A percentile compares a stretch with the other conserved stretches of the same genome.
These are phyloP conservation scores for Rambutsinella grinnellia DNA, from an alignment of 2,888 invertebrate species.

Conservation along the genomic window DNA sequence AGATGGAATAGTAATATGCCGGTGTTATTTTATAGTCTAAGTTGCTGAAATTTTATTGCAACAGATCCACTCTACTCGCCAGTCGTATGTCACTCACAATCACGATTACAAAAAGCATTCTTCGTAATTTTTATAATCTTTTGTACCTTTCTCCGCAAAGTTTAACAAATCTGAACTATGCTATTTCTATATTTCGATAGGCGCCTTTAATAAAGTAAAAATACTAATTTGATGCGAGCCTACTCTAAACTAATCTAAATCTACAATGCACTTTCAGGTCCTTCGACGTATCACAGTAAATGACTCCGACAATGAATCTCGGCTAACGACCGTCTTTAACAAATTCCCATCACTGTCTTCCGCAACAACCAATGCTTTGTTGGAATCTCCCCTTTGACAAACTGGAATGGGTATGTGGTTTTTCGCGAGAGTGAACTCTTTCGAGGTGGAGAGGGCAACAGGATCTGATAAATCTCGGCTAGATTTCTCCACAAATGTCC, in stretches of 20 bases:
- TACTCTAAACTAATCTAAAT: background rate
- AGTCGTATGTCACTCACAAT: no score
- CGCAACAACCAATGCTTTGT: slow-evolving; percentile 50
- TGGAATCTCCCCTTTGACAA: slow-evolving; percentile 38
- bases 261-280: slow-evolving; percentile 17
- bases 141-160: no score
- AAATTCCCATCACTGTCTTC: slow-evolving; percentile 62
- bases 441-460: slow-evolving; percentile 13
- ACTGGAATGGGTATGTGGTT: slow-evolving; percentile 61
- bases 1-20: no score
- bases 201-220: no score
- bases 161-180: no score
- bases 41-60: no score
- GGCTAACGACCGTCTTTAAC: slow-evolving; percentile 54
- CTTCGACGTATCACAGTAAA: slow-evolving; percentile 58
- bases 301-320: slow-evolving; percentile 54
- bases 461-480: slow-evolving; percentile 53
- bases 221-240: no score
- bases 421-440: slow-evolving; percentile 44
- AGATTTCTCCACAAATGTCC: slow-evolving; percentile 73
- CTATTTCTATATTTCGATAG: no score
- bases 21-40: no score
- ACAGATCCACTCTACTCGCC: no score
- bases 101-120: no score
- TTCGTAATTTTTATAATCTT: no score